Evolutionary conservation across 2,797 vertebrate species (phyloP).

Genomic region (Apogon hyalosoma): DNA sequence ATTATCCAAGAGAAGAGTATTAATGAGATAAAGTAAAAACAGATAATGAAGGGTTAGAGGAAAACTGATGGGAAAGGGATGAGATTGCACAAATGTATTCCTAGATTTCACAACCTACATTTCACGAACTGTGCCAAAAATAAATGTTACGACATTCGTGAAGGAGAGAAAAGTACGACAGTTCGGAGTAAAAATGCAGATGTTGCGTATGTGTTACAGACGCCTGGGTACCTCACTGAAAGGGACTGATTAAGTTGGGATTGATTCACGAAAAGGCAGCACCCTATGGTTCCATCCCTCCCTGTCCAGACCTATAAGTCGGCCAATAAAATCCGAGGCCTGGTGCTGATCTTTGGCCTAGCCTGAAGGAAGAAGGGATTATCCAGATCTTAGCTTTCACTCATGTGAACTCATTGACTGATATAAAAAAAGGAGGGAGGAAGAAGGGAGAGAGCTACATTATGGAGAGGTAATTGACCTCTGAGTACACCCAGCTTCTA

Average conservation of each 20-base stretch:
- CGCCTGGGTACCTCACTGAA: too few species aligned
- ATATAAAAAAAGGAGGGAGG: slow-evolving; percentile 14
- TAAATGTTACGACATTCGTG: background rate
- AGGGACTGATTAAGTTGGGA: background rate
- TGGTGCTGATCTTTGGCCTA: slow-evolving; percentile 4
- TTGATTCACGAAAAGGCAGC: background rate
- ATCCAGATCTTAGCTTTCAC: slow-evolving; percentile 40
- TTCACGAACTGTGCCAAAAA: background rate
- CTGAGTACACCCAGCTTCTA: slow-evolving; percentile 29
- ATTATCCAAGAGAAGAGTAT: background rate
- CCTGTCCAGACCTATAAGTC: slow-evolving; percentile 9
- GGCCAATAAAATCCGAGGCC: slow-evolving; percentile 13
- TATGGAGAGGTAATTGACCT: slow-evolving; percentile 18
- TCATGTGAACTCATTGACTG: slow-evolving; percentile 42
- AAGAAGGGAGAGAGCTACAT: slow-evolving; percentile 28
- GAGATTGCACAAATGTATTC: slow-evolving; percentile 3
- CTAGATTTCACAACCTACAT: slow-evolving; percentile 53
- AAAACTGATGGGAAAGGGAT: too few species aligned
- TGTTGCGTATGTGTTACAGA: background rate
- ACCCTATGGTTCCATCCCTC: background rate
- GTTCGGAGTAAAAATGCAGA: background rate
- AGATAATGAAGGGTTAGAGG: too few species aligned
- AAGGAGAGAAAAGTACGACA: background rate
- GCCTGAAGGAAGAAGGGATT: slow-evolving; percentile 1
- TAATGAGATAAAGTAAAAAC: background rate